Base-by-base conservation (phyloP, 2,888 invertebrate genomes). In the Zygogramma bicolorata region DNA sequence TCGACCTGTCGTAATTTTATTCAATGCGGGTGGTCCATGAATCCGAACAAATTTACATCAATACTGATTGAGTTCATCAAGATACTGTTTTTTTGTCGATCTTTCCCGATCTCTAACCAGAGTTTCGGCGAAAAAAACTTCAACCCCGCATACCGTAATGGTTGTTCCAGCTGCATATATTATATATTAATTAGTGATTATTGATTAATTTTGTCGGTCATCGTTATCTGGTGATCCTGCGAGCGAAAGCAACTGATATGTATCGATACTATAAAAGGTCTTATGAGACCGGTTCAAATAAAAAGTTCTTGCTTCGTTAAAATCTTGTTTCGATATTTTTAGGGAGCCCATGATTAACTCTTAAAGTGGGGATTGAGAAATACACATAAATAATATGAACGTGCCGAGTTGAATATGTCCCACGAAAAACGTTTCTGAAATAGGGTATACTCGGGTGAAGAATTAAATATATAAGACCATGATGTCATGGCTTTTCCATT, bases 1-100 rank as follows among this genome's bases (percentile, higher is more conserved):
- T 76, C 68, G 34, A 68, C 65, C 57, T 66, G 10, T 34, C 34
- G 34, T 46, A 46, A 46, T 46, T 20, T 46, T 46, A 49, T 60
- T 60, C 68, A 18, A 62, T 68, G 57, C 62, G 70, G 74, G 74
- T 74, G 74, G 74, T 74, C 74, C 68, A 15, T 46, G 13, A 3
- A 8, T 63, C 18, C 29, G 46, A 25, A 27, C 29, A 46, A 46
- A 63, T 63, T 63, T 46, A 63, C 63, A 63, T 63, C 27, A 46
- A 46, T 46, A 31, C 46, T 46, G 29, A 63, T 63, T 63, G 63
- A 63, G 29, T 46, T 46, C 53, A 53, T 61, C 61, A 8, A 40
- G 22, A 40, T 61, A 13, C 34, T 53, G 27, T 27, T 53, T 53
- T 53, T 53, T 53, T 25, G 7, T 53, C 46, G 6, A 8, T 46